phyloP scores from a whole-genome alignment of 2,797 vertebrate genomes.

The Coranthus polyacanthus region DNA sequence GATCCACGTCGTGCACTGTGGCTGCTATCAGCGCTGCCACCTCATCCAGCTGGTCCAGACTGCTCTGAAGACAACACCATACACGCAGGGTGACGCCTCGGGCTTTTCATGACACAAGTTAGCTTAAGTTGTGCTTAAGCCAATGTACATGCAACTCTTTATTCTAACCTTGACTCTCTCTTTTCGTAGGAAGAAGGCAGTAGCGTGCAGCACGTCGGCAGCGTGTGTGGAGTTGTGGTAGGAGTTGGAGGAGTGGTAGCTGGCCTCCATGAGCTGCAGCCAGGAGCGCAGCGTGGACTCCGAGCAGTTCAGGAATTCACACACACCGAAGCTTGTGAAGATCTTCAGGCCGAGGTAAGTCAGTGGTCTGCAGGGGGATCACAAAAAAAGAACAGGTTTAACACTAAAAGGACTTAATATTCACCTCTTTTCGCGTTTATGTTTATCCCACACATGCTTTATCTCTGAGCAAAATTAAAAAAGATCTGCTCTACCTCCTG shows the following conservation, averaged over 20 bases:
- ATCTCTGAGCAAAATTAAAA: no score
- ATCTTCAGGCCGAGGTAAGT: constrained; percentile 94
- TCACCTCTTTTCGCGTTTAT: neutral
- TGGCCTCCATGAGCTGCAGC: constrained; percentile 94
- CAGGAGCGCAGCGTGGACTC: constrained; percentile 92
- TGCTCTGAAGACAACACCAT: constrained; percentile 79
- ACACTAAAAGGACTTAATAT: neutral
- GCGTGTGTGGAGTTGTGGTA: constrained; percentile 98
- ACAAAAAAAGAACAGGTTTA: neutral
- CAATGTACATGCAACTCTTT: neutral
- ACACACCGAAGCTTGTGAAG: constrained; percentile 93
- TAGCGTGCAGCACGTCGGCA: constrained; percentile 95
- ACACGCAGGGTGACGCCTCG: constrained; percentile 3
- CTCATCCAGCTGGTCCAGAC: constrained; percentile 93
- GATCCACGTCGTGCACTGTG: constrained; percentile 94
- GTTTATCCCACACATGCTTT: no score
- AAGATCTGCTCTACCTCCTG: no score
- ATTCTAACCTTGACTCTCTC: constrained; percentile 92
- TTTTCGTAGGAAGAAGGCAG: constrained; percentile 94
- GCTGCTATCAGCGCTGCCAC: constrained; percentile 95
- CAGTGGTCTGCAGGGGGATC: constrained; percentile 87
- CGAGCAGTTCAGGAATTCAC: constrained; percentile 93
- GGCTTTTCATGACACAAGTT: neutral
- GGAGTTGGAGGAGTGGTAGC: constrained; percentile 94
- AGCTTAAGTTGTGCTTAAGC: neutral